phyloP scores from a whole-genome alignment of 2,113 vertebrate genomes.

The Herpetotheres cachinnans region DNA sequence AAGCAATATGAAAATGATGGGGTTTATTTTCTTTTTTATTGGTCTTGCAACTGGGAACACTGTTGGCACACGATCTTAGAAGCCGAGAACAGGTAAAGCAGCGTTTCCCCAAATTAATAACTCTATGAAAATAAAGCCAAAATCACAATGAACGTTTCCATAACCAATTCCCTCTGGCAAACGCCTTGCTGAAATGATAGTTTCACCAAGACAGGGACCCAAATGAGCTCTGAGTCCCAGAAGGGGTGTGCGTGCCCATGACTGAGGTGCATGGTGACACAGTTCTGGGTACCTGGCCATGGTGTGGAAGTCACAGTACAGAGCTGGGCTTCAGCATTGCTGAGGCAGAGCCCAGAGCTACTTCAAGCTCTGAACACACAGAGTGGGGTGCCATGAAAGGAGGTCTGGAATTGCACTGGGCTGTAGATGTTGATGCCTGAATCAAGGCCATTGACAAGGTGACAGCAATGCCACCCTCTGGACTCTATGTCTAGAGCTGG shows the following conservation, averaged over 20 bases:
- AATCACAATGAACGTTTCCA: not conserved
- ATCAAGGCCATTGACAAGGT: not conserved
- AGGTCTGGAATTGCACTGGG: not conserved
- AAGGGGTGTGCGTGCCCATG: rapidly evolving
- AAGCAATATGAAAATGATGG: not conserved
- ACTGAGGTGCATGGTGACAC: too few species aligned
- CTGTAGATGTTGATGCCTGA: not conserved
- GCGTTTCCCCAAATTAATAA: not conserved
- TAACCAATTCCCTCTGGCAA: not conserved
- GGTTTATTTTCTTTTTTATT: not conserved
- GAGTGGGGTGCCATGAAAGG: rapidly evolving
- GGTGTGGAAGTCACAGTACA: not conserved
- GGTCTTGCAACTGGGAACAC: not conserved
- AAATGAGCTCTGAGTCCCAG: not conserved
- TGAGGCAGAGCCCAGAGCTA: not conserved
- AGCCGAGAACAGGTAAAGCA: not conserved
- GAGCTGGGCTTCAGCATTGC: not conserved
- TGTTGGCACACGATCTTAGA: not conserved
- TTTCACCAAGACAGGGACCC: not conserved
- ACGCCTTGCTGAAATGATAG: not conserved
- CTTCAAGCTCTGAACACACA: not conserved
- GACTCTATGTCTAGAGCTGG: not conserved
- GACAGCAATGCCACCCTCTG: not conserved
- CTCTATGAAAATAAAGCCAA: not conserved
- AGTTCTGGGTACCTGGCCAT: not conserved